phyloP scores from a whole-genome alignment of 2,888 invertebrate species.

The Adelognathus sp. region DNA sequence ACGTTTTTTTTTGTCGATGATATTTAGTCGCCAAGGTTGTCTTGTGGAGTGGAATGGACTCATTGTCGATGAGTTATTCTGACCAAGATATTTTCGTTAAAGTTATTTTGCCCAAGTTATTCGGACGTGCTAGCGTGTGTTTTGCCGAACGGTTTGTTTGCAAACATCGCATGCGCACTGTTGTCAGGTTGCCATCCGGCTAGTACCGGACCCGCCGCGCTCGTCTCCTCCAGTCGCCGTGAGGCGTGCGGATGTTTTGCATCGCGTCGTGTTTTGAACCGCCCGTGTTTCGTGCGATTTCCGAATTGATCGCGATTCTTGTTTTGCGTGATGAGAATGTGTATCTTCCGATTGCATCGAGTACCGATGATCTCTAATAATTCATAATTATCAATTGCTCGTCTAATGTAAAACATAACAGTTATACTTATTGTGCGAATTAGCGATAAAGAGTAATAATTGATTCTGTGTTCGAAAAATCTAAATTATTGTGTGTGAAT shows the following conservation, averaged over 20 bases:
- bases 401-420: not conserved
- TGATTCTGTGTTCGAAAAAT: not conserved
- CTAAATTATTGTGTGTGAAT: not conserved
- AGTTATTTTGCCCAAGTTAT: too few relatives aligned
- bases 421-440: not conserved
- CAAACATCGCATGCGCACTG: constrained; percentile 76
- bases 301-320: constrained; percentile 1
- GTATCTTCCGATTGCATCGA: not conserved
- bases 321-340: not conserved
- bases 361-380: not conserved
- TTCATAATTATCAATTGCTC: too few relatives aligned
- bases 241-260: constrained; percentile 75
- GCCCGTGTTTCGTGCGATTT: not conserved
- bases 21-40: too few relatives aligned
- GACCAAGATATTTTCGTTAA: too few relatives aligned
- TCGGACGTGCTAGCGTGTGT: too few relatives aligned
- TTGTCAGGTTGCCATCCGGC: constrained; percentile 57
- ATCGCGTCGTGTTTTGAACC: constrained; percentile 54
- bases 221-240: constrained; percentile 72
- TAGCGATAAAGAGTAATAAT: not conserved
- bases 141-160: constrained; percentile 74
- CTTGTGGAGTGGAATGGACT: too few relatives aligned
- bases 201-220: constrained; percentile 19
- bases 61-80: too few relatives aligned
- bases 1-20: too few relatives aligned